Percentiles rank a stretch among this genome's conserved stretches.
These are phyloP conservation scores for Mystacornis crossleyi DNA, from an alignment of 2,113 vertebrate genomes.

Conservation along the genomic window DNA sequence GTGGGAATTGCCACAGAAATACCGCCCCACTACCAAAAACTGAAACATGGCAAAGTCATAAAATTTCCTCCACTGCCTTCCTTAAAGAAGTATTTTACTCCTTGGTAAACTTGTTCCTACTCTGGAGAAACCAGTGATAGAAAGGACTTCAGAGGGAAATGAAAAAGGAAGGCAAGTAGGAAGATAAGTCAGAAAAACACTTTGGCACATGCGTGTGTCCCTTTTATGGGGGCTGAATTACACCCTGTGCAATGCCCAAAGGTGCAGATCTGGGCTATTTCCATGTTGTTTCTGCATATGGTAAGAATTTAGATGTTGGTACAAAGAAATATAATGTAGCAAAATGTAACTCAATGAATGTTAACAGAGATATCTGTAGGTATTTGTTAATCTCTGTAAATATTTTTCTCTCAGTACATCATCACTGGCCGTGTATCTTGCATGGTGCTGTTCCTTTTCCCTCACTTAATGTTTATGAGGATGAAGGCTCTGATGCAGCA, in stretches of 20 bases:
- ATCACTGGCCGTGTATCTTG: not conserved
- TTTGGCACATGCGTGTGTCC: accelerated
- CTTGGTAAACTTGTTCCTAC: not conserved
- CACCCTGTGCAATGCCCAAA: not conserved
- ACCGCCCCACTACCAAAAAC: not conserved
- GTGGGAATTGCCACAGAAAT: not conserved
- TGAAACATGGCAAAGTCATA: not conserved
- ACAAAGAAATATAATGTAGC: not conserved
- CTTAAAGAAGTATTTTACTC: not conserved
- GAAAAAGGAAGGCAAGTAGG: not conserved
- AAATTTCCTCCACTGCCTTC: not conserved
- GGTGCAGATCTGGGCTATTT: not conserved
- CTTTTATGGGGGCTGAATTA: not conserved
- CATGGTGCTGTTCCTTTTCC: not conserved
- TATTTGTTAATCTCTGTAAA: not conserved
- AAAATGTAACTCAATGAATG: not conserved
- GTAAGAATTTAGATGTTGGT: not conserved
- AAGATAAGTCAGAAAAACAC: not conserved
- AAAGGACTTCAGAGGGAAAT: not conserved
- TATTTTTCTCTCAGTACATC: not conserved
- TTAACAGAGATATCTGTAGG: not conserved
- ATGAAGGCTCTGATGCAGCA: not conserved
- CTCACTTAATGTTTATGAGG: not conserved
- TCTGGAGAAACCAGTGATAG: not conserved
- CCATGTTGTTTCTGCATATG: not conserved